Evolutionary conservation across 2,113 vertebrate species (phyloP), one percentile per base, ranked within the genome.

Genomic region (Xiphias gladius): DNA sequence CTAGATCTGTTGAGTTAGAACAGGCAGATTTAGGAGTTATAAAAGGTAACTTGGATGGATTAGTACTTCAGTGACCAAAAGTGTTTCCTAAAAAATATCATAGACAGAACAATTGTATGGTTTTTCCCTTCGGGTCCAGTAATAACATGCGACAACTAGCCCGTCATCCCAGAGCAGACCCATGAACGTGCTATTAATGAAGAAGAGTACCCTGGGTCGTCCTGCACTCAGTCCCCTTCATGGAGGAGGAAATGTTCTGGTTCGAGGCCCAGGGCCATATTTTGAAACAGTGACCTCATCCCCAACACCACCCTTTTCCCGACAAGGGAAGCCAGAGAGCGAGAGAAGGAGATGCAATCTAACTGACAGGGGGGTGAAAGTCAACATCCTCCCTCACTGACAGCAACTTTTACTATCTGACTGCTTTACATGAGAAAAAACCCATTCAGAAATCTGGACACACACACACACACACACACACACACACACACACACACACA

Each of bases 261-360:
- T 69, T 68, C 0, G 58, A 79, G 75, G 80, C 82, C 77, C 2
- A 16, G 73, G 84, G 80, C 86, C 88, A 89, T 89, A 91, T 92
- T 94, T 90, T 91, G n/a, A 82, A 91, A 87, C 78, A 43, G 86
- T 94, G 92, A 95, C 90, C 84, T 95, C 93, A 94, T 89, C 83
- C 71, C 24, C 85, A 79, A 79, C 61, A 22, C 89, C 92, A 76
- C 87, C 88, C 81, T 87, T 85, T 94, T 88, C 76, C 76, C 39
- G 6, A 39, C 84, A 88, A 86, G 85, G 82, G 80, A 87, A 75
- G 59, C 78, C 75, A 87, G 52, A 54, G 55, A 83, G 64, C 74
- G 37, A 77, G n/a, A 9, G 13, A 41, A 52, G 76, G 65, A 59
- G 30, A 79, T 2, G 55, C 3, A 26, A 54, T 69, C 43, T 64